phyloP scores from a whole-genome alignment of 2,888 invertebrate genomes.

The Cistogaster globosa region DNA sequence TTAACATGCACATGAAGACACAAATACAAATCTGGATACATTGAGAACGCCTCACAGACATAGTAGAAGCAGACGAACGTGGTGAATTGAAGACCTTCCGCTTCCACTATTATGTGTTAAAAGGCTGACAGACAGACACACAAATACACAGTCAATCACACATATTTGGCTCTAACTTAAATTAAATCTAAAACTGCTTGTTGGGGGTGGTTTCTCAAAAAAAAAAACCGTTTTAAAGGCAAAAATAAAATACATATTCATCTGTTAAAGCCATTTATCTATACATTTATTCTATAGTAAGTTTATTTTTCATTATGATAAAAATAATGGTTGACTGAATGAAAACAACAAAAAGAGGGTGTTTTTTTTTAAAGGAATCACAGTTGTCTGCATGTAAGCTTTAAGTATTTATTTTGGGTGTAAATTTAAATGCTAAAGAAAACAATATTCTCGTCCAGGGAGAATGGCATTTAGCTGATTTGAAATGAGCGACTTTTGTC shows the following conservation, averaged over 20 bases:
- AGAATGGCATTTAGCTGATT: slow-evolving; percentile 77
- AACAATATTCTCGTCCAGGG: slow-evolving; percentile 78
- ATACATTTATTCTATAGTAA: not conserved
- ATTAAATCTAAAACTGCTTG: slow-evolving; percentile 57
- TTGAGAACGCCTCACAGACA: not conserved
- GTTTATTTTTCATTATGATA: slow-evolving; percentile 23
- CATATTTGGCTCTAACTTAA: slow-evolving; percentile 56
- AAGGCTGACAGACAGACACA: slow-evolving; percentile 1
- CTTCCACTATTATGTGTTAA: slow-evolving; percentile 22
- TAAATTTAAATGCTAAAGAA: slow-evolving; percentile 55
- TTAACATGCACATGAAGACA: slow-evolving; percentile 3
- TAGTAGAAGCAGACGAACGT: not conserved
- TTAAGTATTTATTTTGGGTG: not conserved
- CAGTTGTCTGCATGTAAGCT: slow-evolving; percentile 9
- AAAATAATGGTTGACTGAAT: slow-evolving; percentile 22
- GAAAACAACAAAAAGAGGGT: slow-evolving; percentile 35
- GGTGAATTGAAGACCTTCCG: slow-evolving; percentile 9
- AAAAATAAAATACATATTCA: slow-evolving; percentile 45
- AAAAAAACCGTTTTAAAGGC: slow-evolving; percentile 49
- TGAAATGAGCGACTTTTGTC: slow-evolving; percentile 46
- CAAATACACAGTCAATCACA: slow-evolving; percentile 16
- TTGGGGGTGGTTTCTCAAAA: slow-evolving; percentile 65
- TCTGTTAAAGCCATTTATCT: slow-evolving; percentile 7
- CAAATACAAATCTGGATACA: slow-evolving; percentile 36
- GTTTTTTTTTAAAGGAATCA: slow-evolving; percentile 41